Base-by-base conservation (phyloP, 2,797 vertebrate species). In the Scleropages formosus region DNA sequence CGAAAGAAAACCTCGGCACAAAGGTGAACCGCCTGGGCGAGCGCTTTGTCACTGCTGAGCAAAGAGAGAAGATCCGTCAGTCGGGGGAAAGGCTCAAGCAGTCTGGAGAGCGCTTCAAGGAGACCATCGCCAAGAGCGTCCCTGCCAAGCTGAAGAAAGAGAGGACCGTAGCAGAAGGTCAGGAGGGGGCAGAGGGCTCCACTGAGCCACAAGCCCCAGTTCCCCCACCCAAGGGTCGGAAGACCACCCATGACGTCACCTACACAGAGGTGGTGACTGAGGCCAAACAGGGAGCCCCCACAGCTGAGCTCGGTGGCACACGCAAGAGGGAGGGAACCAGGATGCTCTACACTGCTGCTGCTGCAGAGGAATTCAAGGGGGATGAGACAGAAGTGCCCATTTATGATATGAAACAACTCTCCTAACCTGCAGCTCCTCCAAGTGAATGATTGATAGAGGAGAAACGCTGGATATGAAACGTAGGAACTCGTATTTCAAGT, bases 1-100 rank as follows among this genome's bases (percentile, higher is more conserved):
- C 96, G 4, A 95, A 93, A 16, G 95, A 98, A 80, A 96, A 92
- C 89, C 91, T 99, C 78, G 96, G 96, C 80, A 95, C 89, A 81
- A 98, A 93, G 82, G 96, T 98, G 82, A 93, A 93, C 84, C 93
- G 94, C 84, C 84, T 99, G 3, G 94, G 94, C 1, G 96, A 95
- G 68, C 95, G 96, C 82, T 98, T 99, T 56, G 96, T 99, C 75
- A 94, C 96, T 0, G 92, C 96, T 0, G 96, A 99, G 82, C 90
- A 96, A 62, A 93, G 96, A 56, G 95, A 99, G 83, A 95, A 95
- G 88, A 94, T 99, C 75, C 92, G 95, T 31, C 96, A 96, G 84
- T 97, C 96, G 0, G 95, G 96, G 0, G 90, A 95, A 77, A 87
- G 92, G 76, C 90, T 98, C 84, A 98, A 96, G 89, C 95, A 99